Evolutionary conservation across 2,113 vertebrate genomes (phyloP).

Genomic region (Circaetus cinerascens): DNA sequence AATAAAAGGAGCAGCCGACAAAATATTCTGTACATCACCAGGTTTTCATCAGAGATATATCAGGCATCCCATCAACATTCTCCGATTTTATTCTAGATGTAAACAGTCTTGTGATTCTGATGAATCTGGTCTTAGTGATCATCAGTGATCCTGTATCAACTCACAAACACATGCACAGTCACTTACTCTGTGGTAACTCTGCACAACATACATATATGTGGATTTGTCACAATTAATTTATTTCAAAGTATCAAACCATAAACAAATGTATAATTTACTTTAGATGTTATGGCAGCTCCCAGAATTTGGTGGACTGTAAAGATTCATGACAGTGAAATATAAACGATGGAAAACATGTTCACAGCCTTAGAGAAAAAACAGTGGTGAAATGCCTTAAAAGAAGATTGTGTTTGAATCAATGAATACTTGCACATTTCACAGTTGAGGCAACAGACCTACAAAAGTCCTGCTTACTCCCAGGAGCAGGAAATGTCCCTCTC

Average conservation of each 20-base stretch:
- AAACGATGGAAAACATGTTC: background rate
- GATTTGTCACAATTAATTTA: background rate
- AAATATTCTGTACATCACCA: background rate
- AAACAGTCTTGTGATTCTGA: background rate
- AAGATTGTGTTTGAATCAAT: background rate
- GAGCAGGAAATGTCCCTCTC: background rate
- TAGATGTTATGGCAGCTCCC: background rate
- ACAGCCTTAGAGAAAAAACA: background rate
- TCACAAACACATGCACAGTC: accelerated
- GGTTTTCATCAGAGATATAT: slow-evolving; percentile 5
- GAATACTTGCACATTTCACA: background rate
- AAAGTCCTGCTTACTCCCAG: background rate
- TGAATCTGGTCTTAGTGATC: background rate
- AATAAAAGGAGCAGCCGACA: background rate
- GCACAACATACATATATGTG: background rate
- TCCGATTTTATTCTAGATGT: background rate
- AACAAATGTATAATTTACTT: background rate
- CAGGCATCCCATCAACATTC: background rate
- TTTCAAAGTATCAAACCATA: background rate
- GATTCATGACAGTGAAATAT: background rate
- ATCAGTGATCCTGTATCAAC: background rate
- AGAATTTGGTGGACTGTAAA: background rate
- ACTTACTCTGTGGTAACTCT: background rate
- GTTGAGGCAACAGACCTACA: background rate
- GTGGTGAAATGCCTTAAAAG: background rate